Evolutionary conservation across 2,113 vertebrate genomes (phyloP), one percentile per base, ranked within the genome.

Genomic region (Eretmochelys imbricata): DNA sequence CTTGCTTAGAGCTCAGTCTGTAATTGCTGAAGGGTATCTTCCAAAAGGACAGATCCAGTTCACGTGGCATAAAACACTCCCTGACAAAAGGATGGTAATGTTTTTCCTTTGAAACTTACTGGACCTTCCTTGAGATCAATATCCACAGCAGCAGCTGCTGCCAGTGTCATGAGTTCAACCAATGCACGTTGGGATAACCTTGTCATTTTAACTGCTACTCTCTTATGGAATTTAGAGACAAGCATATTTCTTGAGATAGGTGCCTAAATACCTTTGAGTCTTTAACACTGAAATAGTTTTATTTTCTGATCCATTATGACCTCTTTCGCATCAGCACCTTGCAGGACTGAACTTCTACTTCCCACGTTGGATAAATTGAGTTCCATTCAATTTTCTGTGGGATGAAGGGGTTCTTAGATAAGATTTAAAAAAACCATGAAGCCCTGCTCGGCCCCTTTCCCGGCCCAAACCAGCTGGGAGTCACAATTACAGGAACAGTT

Each of bases 161-260:
- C 2, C 81, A 75, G 84, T 80, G 20, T 62, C 88, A 75, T 0
- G 0, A 57, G n/a, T 10, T 75, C n/a, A 76, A 42, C 29, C 27
- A 75, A 48, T 10, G 35, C 25, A 17, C 49, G 55, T 80, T n/a
- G 8, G 6, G 5, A 16, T 54, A 6, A 46, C 27, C 55, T 54
- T 55, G 49, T 78, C 11, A 51, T 59, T 84, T 65, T 31, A 57
- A 42, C 46, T 10, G 35, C 31, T 29, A 0, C 0, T 10, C 69
- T 51, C 65, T 72, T 29, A 49, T 62, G 62, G 80, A 6, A n/a
- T 25, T 31, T 14, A 3, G 11, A 94, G 8, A 38, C 49, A 19
- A 22, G 16, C 35, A 0, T 0, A 22, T 24, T 48, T 78, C 31
- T 55, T 35, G 51, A 76, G 59, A 31, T 57, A 62, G 25, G 59